These are phyloP conservation scores for Arrhamphus sclerolepis DNA, from an alignment of 2,797 vertebrate species.

Conservation along the genomic window DNA sequence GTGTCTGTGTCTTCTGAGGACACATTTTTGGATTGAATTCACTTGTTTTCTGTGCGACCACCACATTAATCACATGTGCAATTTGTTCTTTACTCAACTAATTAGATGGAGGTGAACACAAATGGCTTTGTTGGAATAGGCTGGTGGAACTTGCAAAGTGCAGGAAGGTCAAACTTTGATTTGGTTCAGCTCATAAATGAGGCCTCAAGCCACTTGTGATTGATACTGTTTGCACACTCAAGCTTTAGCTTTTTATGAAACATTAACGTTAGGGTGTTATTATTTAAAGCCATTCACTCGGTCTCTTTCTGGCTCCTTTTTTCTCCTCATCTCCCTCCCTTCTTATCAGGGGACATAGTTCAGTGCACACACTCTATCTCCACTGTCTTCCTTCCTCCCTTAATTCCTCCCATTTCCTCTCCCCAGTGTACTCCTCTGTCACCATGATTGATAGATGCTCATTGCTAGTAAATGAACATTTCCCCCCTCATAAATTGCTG, in stretches of 20 bases:
- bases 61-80: slow-evolving; percentile 61
- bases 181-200: slow-evolving; percentile 64
- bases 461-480: slow-evolving; percentile 77
- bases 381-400: slow-evolving; percentile 42
- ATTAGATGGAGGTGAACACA: slow-evolving; percentile 60
- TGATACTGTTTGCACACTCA: slow-evolving; percentile 56
- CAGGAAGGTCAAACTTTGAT: slow-evolving; percentile 53
- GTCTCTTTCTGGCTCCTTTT: slow-evolving; percentile 1
- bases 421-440: slow-evolving; percentile 72
- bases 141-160: slow-evolving; percentile 16
- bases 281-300: slow-evolving; percentile 41
- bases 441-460: slow-evolving; percentile 78
- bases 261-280: slow-evolving; percentile 47
- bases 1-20: slow-evolving; percentile 3
- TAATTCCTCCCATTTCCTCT: slow-evolving; percentile 57
- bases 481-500: slow-evolving; percentile 77
- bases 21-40: slow-evolving; percentile 14
- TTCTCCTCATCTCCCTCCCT: slow-evolving; percentile 29
- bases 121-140: slow-evolving; percentile 48
- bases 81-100: slow-evolving; percentile 50
- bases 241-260: slow-evolving; percentile 54
- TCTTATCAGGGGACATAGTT: slow-evolving; percentile 55
- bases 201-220: slow-evolving; percentile 64
- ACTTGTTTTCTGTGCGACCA: slow-evolving; percentile 4
- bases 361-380: slow-evolving; percentile 49